Percentiles rank a stretch among this genome's conserved stretches.
These are phyloP conservation scores for Heliconius ethilla DNA, from an alignment of 2,888 invertebrate genomes.

Conservation along the genomic window DNA sequence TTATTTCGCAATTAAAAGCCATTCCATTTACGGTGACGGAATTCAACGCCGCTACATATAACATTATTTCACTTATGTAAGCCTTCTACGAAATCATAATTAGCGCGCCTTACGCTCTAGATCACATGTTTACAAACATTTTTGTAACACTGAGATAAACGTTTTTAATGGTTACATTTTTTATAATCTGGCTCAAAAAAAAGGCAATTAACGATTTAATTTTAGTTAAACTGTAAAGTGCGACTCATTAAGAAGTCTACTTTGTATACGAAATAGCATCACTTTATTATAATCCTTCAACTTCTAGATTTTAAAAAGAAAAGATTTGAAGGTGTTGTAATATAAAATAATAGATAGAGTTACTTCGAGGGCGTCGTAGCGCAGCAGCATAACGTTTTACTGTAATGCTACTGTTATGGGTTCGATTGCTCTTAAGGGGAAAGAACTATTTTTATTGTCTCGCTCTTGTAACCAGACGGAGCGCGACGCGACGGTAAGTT, in stretches of 20 bases:
- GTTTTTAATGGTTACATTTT: neutral
- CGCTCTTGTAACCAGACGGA: too few species aligned
- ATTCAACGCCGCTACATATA: constrained; percentile 1
- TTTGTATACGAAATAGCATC: too few species aligned
- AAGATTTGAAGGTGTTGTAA: too few species aligned
- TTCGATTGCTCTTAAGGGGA: too few species aligned
- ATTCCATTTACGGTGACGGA: neutral
- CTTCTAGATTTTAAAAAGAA: too few species aligned
- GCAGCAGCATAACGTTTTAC: too few species aligned
- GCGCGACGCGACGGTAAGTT: neutral
- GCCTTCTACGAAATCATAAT: constrained; percentile 16
- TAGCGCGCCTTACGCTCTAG: constrained; percentile 18
- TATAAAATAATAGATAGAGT: too few species aligned
- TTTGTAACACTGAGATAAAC: constrained; percentile 12
- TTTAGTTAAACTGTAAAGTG: neutral
- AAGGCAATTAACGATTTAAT: neutral
- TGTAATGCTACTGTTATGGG: too few species aligned
- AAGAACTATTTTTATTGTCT: too few species aligned
- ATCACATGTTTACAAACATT: constrained; percentile 30
- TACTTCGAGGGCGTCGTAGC: too few species aligned
- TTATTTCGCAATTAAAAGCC: neutral
- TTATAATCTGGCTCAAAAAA: neutral
- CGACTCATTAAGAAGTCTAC: neutral
- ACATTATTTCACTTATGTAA: constrained; percentile 9
- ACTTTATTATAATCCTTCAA: too few species aligned